Conservation (phyloP, 2,797 vertebrate species). For the Bovichtus variegatus region DNA sequence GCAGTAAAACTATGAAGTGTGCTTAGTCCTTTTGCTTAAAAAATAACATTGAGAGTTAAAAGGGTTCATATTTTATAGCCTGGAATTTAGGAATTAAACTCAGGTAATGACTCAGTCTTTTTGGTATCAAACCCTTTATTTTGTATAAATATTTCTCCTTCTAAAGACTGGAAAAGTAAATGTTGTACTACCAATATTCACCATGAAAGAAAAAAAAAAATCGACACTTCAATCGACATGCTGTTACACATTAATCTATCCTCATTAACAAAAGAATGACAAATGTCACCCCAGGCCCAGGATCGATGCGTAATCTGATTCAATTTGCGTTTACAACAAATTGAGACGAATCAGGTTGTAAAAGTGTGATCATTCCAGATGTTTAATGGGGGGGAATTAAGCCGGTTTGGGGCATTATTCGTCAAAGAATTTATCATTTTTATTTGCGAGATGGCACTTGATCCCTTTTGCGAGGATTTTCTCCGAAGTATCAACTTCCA, state of each 20-base stretch:
- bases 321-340: slow-evolving; percentile 70
- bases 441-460: slow-evolving; percentile 56
- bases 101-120: too few species aligned
- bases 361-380: slow-evolving; percentile 55
- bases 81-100: background rate
- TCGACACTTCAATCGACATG: slow-evolving; percentile 14
- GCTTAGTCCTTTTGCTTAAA: background rate
- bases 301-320: slow-evolving; percentile 74
- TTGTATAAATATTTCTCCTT: too few species aligned
- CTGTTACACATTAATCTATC: slow-evolving; percentile 48
- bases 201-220: too few species aligned
- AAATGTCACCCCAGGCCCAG: slow-evolving; percentile 44
- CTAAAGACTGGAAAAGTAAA: too few species aligned
- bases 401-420: slow-evolving; percentile 39
- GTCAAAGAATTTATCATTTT: slow-evolving; percentile 63
- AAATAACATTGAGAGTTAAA: slow-evolving; percentile 4
- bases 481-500: slow-evolving; percentile 38
- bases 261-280: slow-evolving; percentile 55
- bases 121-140: too few species aligned
- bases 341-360: slow-evolving; percentile 74
- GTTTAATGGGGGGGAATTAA: slow-evolving; percentile 43
- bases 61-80: background rate
- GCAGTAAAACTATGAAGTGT: slow-evolving; percentile 29
- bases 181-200: too few species aligned
- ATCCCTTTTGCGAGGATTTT: slow-evolving; percentile 59